Percentiles rank a stretch among this genome's conserved stretches.
Evolutionary conservation across 2,888 invertebrate species (phyloP).

Genomic region (Pterostichus niger): DNA sequence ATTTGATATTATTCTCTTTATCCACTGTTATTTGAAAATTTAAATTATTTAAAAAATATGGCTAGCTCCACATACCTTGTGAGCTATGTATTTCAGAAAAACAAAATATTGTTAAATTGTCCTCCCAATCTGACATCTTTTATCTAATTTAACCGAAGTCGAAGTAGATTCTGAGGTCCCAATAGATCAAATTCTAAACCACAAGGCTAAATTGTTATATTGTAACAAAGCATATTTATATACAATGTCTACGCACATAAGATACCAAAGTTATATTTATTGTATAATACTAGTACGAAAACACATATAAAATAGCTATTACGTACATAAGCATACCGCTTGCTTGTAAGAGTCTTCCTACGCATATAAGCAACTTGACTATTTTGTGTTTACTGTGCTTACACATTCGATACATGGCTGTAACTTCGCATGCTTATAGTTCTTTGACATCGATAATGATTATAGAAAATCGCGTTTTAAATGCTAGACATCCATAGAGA

Average conservation of each 20-base stretch:
- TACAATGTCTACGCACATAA: conserved; percentile 26
- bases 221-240: not conserved
- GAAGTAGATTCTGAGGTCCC: too few species aligned
- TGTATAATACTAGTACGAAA: conserved; percentile 7
- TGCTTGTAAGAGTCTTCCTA: conserved; percentile 16
- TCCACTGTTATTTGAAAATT: too few species aligned
- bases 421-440: conserved; percentile 28
- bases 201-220: not conserved
- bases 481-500: not conserved
- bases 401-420: conserved; percentile 25
- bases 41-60: too few species aligned
- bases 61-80: too few species aligned
- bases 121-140: too few species aligned
- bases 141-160: too few species aligned
- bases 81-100: too few species aligned
- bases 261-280: conserved; percentile 35
- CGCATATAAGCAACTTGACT: conserved; percentile 11
- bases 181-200: not conserved
- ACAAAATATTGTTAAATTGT: too few species aligned
- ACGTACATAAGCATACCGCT: conserved; percentile 5
- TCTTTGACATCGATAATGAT: conserved; percentile 36
- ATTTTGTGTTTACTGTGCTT: not conserved
- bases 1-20: too few species aligned
- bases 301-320: conserved; percentile 1
- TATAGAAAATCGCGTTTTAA: not conserved